Evolutionary conservation across 2,888 invertebrate species (phyloP), one percentile per base, ranked within the genome.

Genomic region (Caenorhabditis sp.): DNA sequence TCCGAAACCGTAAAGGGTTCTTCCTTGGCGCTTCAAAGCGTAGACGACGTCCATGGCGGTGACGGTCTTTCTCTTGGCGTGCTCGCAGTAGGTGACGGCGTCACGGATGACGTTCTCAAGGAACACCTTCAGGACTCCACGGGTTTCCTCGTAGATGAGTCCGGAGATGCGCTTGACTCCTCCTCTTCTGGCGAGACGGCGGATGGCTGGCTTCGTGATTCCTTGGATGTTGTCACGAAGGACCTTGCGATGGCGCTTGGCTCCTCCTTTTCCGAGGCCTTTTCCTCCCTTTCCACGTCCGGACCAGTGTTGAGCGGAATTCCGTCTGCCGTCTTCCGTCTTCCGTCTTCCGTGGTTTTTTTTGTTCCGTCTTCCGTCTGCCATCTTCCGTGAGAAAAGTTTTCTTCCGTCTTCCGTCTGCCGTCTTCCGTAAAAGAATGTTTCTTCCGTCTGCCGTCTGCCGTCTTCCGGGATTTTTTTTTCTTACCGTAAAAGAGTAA

Each of bases 1-100:
- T 58, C 83, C 85, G 77, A 84, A 84, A 46, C 86, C 86, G 82
- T 86, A 86, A 65, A 86, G 83, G 46, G 86, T 86, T 58, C 84
- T 79, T 62, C 86, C 86, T 74, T 86, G 86, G 20, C 86, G 81
- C 65, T 87, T 82, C 75, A 87, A 82, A 62, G 86, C 87, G 75
- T 94, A 95, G 50, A 94, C 94, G 9, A 95, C 93, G 84, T 95
- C 94, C 94, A 94, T 94, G 13, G 94, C 94, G 0, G 94, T 94
- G 46, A 94, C 94, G 0, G 94, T 95, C 91, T 95, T 95, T 83
- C 94, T 91, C 90, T 94, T 95, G 45, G 94, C 94, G 89, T 95
- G 94, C 89, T 95, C 94, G 0, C 94, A 94, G 90, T 94, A 94
- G 6, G 94, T 94, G 55, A 94, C 94, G n/a, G 94, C 94, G 11